phyloP scores from a whole-genome alignment of 2,113 vertebrate species.

The Saguinus midas region DNA sequence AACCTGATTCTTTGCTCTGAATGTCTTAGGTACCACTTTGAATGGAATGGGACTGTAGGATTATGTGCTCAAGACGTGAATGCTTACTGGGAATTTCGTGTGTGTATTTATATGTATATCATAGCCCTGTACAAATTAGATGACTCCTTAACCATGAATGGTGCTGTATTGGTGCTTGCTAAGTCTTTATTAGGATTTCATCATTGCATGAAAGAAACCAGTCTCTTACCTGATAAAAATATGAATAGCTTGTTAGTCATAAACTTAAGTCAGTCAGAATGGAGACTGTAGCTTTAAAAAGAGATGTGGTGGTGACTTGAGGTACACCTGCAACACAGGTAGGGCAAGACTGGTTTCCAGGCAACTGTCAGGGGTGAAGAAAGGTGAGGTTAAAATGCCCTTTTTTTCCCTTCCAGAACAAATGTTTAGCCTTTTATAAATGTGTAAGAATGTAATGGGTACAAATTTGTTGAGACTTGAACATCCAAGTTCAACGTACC shows the following conservation, averaged over 20 bases:
- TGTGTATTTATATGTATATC: background rate
- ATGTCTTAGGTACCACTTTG: background rate
- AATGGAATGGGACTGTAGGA: background rate
- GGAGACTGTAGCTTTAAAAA: conserved; percentile 79
- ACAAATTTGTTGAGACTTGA: background rate
- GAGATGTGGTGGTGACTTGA: conserved; percentile 75
- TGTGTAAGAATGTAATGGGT: background rate
- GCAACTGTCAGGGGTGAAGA: conserved; percentile 82
- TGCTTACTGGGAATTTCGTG: background rate
- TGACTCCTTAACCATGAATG: conserved; percentile 32
- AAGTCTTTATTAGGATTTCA: conserved; percentile 71
- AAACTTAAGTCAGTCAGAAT: conserved; percentile 66
- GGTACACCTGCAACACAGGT: conserved; percentile 82
- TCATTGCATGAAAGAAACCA: conserved; percentile 75
- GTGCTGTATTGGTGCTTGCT: conserved; percentile 39
- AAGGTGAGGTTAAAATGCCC: conserved; percentile 77
- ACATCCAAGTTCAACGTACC: background rate
- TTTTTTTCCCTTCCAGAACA: conserved; percentile 13
- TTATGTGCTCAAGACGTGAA: background rate
- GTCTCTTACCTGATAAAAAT: conserved; percentile 73
- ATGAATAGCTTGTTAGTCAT: conserved; percentile 79
- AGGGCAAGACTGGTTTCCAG: conserved; percentile 80
- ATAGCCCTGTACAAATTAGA: background rate
- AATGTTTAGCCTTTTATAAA: background rate
- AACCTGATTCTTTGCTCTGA: background rate